A percentile compares a stretch with the other conserved stretches of the same genome.
Evolutionary conservation across 2,113 vertebrate genomes (phyloP).

Genomic region (Thinocorus orbignyianus): DNA sequence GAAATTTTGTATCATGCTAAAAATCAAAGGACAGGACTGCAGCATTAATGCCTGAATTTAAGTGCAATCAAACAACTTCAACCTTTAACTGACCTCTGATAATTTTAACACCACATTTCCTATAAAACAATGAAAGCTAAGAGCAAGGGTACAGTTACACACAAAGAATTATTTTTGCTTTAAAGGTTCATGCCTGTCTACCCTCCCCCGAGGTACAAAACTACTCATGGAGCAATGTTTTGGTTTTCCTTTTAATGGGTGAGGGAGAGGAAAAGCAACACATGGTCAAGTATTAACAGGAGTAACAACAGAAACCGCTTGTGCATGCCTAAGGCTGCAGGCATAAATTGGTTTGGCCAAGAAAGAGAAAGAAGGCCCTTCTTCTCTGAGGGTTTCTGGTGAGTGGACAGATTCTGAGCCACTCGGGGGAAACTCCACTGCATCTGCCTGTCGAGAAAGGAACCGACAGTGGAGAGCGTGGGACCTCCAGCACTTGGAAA

Average conservation of each 20-base stretch:
- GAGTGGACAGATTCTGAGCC: background rate
- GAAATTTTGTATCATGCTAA: background rate
- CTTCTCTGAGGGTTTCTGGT: background rate
- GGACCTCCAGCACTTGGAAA: background rate
- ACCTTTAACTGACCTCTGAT: background rate
- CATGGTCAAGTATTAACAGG: background rate
- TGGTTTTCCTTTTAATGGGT: background rate
- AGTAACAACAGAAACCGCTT: background rate
- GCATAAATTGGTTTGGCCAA: background rate
- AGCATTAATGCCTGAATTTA: background rate
- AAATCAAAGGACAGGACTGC: background rate
- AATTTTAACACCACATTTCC: background rate
- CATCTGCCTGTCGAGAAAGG: background rate
- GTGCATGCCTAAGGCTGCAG: background rate
- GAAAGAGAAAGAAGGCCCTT: background rate
- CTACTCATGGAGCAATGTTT: background rate
- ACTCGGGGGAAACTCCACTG: background rate
- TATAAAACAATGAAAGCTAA: background rate
- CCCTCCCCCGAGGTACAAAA: background rate
- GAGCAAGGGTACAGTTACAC: background rate
- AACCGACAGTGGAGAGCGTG: rapidly evolving
- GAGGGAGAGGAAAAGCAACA: background rate
- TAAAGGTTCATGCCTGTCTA: background rate
- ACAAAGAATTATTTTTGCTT: background rate
- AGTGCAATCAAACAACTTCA: background rate